A percentile compares a stretch with the other conserved stretches of the same genome.
These are phyloP conservation scores for Thalassoma bifasciatum DNA, from an alignment of 2,113 vertebrate species.

Conservation along the genomic window DNA sequence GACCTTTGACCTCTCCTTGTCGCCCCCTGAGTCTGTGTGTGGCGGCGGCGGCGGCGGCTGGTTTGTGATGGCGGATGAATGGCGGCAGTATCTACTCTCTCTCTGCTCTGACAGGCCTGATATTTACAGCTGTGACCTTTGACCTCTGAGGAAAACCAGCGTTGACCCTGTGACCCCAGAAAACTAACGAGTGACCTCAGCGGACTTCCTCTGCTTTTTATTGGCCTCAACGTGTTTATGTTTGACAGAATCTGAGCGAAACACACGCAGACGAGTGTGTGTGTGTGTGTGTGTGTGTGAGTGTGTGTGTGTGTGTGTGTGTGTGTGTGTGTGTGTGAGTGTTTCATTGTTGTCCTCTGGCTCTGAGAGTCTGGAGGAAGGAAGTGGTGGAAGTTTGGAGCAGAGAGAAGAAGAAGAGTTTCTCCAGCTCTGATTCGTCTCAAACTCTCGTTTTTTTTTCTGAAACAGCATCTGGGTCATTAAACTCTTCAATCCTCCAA, in stretches of 20 bases:
- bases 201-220: constrained; percentile 68
- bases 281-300: neutral
- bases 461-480: constrained; percentile 44
- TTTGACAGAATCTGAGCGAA: constrained; percentile 43
- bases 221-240: constrained; percentile 61
- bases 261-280: too few species aligned
- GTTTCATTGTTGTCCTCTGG: constrained; percentile 59
- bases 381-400: constrained; percentile 67
- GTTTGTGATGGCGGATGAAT: constrained; percentile 17
- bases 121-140: constrained; percentile 54
- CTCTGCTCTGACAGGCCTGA: constrained; percentile 29
- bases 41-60: constrained; percentile 21
- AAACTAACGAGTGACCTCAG: constrained; percentile 70
- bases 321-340: constrained; percentile 25
- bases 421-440: constrained; percentile 60
- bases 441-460: constrained; percentile 38
- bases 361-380: constrained; percentile 68
- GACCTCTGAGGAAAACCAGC: constrained; percentile 31
- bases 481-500: constrained; percentile 35
- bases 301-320: constrained; percentile 14
- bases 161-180: constrained; percentile 45
- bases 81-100: constrained; percentile 15
- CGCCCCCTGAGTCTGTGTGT: constrained; percentile 12
- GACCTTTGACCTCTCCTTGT: neutral
- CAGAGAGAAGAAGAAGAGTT: constrained; percentile 56